phyloP scores from a whole-genome alignment of 2,113 vertebrate genomes.

The Pardalotus punctatus region DNA sequence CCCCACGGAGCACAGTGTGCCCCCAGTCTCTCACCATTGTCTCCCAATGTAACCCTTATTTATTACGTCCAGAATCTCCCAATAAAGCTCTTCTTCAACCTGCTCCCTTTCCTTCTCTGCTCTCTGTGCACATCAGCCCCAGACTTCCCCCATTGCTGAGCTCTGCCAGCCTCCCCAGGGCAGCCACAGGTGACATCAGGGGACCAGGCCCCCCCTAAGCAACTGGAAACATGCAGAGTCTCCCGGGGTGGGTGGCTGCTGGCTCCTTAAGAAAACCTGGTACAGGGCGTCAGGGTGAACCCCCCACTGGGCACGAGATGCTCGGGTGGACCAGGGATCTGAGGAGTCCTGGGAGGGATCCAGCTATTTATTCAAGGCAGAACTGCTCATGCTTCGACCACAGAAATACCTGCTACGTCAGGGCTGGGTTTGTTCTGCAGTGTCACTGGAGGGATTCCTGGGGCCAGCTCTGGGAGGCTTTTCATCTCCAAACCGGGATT shows the following conservation, averaged over 20 bases:
- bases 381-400: not conserved
- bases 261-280: not conserved
- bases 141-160: fast-evolving
- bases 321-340: not conserved
- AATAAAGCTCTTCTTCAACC: constrained; percentile 36
- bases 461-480: not conserved
- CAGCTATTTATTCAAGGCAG: not conserved
- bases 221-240: not conserved
- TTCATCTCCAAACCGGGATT: not conserved
- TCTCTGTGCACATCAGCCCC: not conserved
- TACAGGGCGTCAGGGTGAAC: fast-evolving
- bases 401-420: not conserved
- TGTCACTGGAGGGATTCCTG: not conserved
- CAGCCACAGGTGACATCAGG: not conserved
- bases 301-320: not conserved
- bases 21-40: not conserved
- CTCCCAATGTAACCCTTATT: constrained; percentile 5
- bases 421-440: not conserved
- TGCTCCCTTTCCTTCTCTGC: not conserved
- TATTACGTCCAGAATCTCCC: constrained; percentile 12
- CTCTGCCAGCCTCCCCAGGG: not conserved
- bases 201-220: not conserved
- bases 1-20: not conserved
- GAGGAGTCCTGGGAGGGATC: not conserved
- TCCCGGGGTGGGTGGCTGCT: not conserved